A percentile compares a stretch with the other conserved stretches of the same genome.
Evolutionary conservation across 2,113 vertebrate genomes (phyloP).

Genomic region (Clarias magur): DNA sequence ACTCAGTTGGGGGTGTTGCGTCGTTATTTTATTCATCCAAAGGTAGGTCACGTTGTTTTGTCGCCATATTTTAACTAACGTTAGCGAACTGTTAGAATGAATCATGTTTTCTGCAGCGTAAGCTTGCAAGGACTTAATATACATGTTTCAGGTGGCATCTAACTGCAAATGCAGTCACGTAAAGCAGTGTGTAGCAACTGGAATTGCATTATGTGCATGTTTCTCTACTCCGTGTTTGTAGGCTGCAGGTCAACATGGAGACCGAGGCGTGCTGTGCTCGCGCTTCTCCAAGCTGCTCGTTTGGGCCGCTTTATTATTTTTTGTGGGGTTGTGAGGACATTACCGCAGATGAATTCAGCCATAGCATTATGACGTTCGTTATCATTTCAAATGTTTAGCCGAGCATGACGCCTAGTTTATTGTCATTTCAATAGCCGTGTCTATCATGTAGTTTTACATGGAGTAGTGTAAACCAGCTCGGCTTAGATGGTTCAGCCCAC

Average conservation of each 20-base stretch:
- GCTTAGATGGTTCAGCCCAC: neutral
- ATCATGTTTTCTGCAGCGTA: neutral
- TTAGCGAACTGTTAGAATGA: neutral
- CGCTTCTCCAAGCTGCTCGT: neutral
- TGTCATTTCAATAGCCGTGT: neutral
- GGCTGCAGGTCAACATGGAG: conserved; percentile 57
- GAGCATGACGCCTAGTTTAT: neutral
- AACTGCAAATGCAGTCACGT: neutral
- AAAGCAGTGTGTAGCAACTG: neutral
- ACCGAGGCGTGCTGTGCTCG: conserved; percentile 29
- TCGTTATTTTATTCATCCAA: conserved; percentile 13
- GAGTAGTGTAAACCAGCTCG: neutral
- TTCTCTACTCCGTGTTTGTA: neutral
- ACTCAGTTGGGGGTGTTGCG: conserved; percentile 31
- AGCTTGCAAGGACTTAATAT: neutral
- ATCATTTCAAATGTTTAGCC: neutral
- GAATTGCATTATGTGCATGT: neutral
- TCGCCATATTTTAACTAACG: conserved; percentile 24
- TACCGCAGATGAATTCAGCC: neutral
- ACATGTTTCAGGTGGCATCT: no score
- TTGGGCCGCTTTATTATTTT: neutral
- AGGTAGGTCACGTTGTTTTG: conserved; percentile 45
- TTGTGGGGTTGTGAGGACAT: neutral
- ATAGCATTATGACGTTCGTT: no score
- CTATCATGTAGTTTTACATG: neutral